These are phyloP conservation scores for Nomada fucata DNA, from an alignment of 2,888 invertebrate genomes.

Conservation along the genomic window DNA sequence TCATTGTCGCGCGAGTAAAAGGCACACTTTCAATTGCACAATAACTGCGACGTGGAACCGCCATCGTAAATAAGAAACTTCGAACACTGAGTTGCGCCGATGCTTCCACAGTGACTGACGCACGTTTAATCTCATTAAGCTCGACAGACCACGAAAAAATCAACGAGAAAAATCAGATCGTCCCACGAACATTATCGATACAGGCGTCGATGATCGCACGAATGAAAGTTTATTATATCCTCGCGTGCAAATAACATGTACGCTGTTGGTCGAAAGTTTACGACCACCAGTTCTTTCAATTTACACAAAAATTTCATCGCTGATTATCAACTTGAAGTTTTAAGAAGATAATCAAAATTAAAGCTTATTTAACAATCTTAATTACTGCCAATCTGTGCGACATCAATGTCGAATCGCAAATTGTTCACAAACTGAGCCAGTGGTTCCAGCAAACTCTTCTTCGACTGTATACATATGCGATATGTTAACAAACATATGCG, in stretches of 20 bases:
- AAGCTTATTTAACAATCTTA: too few relatives aligned
- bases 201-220: neutral
- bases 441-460: too few relatives aligned
- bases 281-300: too few relatives aligned
- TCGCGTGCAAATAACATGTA: neutral
- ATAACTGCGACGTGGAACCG: neutral
- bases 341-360: too few relatives aligned
- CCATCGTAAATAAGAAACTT: neutral
- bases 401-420: too few relatives aligned
- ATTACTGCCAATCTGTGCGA: too few relatives aligned
- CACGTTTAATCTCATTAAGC: neutral
- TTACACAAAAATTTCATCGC: too few relatives aligned
- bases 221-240: neutral
- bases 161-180: neutral
- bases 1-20: too few relatives aligned
- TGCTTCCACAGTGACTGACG: neutral
- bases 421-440: too few relatives aligned
- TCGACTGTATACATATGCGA: too few relatives aligned
- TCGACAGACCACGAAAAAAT: neutral
- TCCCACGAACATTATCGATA: slow-evolving; percentile 6
- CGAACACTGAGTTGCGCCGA: neutral
- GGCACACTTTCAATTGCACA: neutral
- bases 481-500: neutral
- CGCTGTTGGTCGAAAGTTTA: too few relatives aligned
- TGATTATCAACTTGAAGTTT: too few relatives aligned